Evolutionary conservation across 2,797 vertebrate species (phyloP).

Genomic region (Saxicola maurus): DNA sequence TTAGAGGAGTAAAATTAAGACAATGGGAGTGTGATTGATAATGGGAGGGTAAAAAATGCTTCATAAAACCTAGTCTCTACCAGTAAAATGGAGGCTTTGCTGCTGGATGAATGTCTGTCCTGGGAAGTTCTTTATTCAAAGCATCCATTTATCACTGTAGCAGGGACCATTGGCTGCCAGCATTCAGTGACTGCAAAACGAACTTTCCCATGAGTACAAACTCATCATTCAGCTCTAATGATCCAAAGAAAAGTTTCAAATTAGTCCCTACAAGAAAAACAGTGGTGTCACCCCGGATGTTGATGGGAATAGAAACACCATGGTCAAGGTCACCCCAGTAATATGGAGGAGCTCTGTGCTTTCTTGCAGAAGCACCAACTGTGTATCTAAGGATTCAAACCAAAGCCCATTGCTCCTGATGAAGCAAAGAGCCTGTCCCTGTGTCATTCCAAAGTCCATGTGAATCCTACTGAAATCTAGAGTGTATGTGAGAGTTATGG

Average conservation of each 20-base stretch:
- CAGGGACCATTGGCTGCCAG: neutral
- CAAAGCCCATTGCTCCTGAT: neutral
- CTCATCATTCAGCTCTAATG: slow-evolving; percentile 11
- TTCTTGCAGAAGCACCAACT: neutral
- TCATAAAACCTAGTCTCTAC: neutral
- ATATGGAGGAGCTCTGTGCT: neutral
- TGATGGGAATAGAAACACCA: neutral
- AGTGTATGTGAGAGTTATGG: neutral
- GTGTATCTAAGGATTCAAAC: neutral
- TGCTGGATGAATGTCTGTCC: neutral
- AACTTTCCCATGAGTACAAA: neutral
- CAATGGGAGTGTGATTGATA: neutral
- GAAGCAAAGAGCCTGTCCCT: neutral
- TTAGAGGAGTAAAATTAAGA: neutral
- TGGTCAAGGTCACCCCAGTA: neutral
- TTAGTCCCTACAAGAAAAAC: neutral
- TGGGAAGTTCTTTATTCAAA: slow-evolving; percentile 18
- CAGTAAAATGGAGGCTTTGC: neutral
- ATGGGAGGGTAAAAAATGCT: neutral
- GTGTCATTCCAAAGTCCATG: neutral
- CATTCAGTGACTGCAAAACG: neutral
- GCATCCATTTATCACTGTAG: neutral
- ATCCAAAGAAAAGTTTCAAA: neutral
- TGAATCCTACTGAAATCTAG: neutral
- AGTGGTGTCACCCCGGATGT: neutral